Evolutionary conservation across 2,888 invertebrate species (phyloP).

Genomic region (Pristionchus exspectatus): DNA sequence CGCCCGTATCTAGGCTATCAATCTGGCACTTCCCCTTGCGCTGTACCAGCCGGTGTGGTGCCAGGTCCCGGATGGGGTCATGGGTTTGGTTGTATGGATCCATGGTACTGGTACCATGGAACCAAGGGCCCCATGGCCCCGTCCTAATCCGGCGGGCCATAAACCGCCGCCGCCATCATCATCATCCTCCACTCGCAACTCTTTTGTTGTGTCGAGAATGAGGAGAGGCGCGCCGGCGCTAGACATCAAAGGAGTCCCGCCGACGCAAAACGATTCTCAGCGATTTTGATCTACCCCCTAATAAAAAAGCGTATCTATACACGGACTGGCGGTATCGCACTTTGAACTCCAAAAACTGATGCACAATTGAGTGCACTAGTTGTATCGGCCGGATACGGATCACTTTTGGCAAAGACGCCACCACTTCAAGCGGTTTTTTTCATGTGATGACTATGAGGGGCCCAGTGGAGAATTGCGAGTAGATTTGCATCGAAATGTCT

Average conservation of each 20-base stretch:
- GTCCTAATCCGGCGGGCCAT: constrained; percentile 42
- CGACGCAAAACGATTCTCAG: background rate
- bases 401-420: no score
- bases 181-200: constrained; percentile 7
- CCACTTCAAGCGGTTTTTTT: no score
- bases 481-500: background rate
- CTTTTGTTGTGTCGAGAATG: constrained; percentile 38
- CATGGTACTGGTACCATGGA: background rate
- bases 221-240: background rate
- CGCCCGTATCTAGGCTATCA: background rate
- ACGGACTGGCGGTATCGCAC: background rate
- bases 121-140: background rate
- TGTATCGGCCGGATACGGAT: no score
- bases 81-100: background rate
- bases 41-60: background rate
- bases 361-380: background rate
- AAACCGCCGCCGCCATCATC: background rate
- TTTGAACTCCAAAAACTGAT: background rate
- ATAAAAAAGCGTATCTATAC: constrained; percentile 29
- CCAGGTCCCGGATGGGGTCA: background rate
- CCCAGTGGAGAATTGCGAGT: no score
- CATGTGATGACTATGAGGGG: no score
- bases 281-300: constrained; percentile 36
- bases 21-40: constrained; percentile 1
- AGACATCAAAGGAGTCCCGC: background rate